Evolutionary conservation across 1,140 invertebrate species (phyloP).

Genomic region (Lordiphosa collinella): DNA sequence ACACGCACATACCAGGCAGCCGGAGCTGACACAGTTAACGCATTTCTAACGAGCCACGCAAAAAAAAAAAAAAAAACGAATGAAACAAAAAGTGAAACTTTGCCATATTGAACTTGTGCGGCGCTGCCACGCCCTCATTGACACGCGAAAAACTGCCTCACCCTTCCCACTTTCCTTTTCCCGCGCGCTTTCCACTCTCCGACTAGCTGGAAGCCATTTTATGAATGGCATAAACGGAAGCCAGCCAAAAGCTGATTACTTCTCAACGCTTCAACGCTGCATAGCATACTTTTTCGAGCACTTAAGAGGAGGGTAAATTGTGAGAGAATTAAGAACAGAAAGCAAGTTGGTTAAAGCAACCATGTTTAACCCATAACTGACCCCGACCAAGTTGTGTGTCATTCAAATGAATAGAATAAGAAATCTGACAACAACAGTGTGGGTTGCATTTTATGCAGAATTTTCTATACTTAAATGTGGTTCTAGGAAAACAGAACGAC

Average conservation of each 20-base stretch:
- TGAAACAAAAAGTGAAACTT: too few relatives aligned
- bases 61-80: neutral
- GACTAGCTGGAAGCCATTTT: slow-evolving; percentile 25
- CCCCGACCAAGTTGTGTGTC: too few relatives aligned
- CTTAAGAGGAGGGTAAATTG: neutral
- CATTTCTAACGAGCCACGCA: slow-evolving; percentile 62
- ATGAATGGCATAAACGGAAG: slow-evolving; percentile 14
- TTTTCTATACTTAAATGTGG: too few relatives aligned
- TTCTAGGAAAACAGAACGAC: too few relatives aligned
- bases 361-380: too few relatives aligned
- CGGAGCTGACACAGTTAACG: slow-evolving; percentile 47
- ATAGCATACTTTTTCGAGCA: slow-evolving; percentile 5
- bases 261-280: neutral
- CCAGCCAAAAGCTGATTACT: slow-evolving; percentile 26
- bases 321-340: neutral
- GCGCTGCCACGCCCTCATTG: slow-evolving; percentile 22
- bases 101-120: slow-evolving; percentile 18
- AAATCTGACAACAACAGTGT: too few relatives aligned
- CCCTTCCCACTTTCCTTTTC: neutral
- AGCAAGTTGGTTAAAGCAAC: too few relatives aligned
- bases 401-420: too few relatives aligned
- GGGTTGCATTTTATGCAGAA: too few relatives aligned
- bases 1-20: slow-evolving; percentile 29
- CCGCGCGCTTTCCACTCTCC: slow-evolving; percentile 6
- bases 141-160: slow-evolving; percentile 30